phyloP scores from a whole-genome alignment of 1,140 invertebrate species.

The Scaptomyza montana region DNA sequence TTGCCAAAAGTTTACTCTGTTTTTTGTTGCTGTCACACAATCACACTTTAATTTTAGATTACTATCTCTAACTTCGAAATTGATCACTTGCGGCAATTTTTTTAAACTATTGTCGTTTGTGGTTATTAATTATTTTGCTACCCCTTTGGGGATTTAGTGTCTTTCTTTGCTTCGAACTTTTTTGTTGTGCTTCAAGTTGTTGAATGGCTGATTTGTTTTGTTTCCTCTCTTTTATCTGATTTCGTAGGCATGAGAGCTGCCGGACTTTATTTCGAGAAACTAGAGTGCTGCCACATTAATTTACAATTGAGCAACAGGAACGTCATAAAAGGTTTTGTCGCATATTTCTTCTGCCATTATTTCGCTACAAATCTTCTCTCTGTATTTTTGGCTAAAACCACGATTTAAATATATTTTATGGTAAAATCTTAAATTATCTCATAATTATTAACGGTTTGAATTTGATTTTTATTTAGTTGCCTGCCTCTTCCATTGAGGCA shows the following conservation, averaged over 20 bases:
- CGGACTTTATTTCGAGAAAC: background rate
- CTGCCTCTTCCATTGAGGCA: background rate
- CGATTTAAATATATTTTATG: no score
- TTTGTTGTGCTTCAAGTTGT: constrained; percentile 55
- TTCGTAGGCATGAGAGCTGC: constrained; percentile 15
- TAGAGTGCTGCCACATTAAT: background rate
- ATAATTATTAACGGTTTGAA: background rate
- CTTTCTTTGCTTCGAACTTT: constrained; percentile 40
- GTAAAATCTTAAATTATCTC: no score
- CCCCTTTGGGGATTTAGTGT: constrained; percentile 31
- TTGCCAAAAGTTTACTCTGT: constrained; percentile 63
- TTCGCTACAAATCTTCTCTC: no score
- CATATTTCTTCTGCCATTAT: no score
- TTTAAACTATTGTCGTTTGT: constrained; percentile 5
- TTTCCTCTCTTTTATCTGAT: constrained; percentile 43
- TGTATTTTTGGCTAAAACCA: no score
- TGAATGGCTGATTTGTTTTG: constrained; percentile 62
- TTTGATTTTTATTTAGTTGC: background rate
- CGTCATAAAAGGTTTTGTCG: background rate
- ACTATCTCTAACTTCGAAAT: constrained; percentile 41
- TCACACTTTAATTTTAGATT: constrained; percentile 63
- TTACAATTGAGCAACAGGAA: background rate
- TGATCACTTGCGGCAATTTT: constrained; percentile 33
- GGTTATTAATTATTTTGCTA: constrained; percentile 2
- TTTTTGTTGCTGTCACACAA: constrained; percentile 30